A percentile compares a stretch with the other conserved stretches of the same genome.
Conservation (phyloP, 2,797 vertebrate genomes). For the Ctenosaura bakeri region DNA sequence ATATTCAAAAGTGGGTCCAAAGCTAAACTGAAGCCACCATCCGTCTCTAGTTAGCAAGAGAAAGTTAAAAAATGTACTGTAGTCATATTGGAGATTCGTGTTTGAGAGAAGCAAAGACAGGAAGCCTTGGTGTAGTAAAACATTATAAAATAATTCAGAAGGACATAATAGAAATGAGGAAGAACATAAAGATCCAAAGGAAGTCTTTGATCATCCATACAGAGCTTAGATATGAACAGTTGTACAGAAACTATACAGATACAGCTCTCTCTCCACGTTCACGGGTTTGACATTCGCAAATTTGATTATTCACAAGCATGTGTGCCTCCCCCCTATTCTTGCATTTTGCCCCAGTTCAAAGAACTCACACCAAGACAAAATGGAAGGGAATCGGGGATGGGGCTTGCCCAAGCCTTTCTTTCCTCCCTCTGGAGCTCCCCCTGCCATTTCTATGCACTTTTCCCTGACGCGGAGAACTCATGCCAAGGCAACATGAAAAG, state of each 20-base stretch:
- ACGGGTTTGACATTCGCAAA: too few species aligned
- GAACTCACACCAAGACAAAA: too few species aligned
- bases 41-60: background rate
- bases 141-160: background rate
- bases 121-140: background rate
- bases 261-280: too few species aligned
- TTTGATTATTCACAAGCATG: too few species aligned
- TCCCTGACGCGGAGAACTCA: too few species aligned
- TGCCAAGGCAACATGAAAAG: too few species aligned
- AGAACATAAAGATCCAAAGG: background rate
- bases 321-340: too few species aligned
- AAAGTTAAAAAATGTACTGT: background rate
- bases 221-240: background rate
- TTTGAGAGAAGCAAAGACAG: background rate
- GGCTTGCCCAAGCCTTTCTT: too few species aligned
- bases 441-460: too few species aligned
- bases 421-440: too few species aligned
- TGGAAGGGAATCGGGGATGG: too few species aligned
- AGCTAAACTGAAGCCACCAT: background rate
- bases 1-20: background rate
- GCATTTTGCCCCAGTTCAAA: too few species aligned
- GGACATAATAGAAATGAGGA: background rate
- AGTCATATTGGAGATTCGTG: background rate
- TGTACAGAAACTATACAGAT: background rate
- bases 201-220: background rate